A percentile compares a stretch with the other conserved stretches of the same genome.
These are phyloP conservation scores for Notodonta dromedarius DNA, from an alignment of 2,888 invertebrate species.

Conservation along the genomic window DNA sequence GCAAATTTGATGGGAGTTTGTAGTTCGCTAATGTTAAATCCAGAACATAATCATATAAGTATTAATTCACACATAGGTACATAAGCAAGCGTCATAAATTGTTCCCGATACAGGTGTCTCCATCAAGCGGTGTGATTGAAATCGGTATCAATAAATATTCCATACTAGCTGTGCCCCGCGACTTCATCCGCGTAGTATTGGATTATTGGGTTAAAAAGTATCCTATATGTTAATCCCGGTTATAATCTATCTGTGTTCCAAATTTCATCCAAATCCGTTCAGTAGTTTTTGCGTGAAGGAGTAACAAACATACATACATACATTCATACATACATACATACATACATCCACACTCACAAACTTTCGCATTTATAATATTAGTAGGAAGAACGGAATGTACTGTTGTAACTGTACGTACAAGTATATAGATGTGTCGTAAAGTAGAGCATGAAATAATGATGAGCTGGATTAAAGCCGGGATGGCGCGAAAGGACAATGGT, in stretches of 20 bases:
- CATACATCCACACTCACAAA: too few species aligned
- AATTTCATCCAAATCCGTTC: too few species aligned
- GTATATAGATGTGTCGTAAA: slow-evolving; percentile 11
- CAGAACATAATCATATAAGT: background rate
- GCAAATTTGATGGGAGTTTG: background rate
- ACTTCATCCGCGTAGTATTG: too few species aligned
- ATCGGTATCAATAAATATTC: slow-evolving; percentile 2
- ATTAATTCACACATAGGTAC: background rate
- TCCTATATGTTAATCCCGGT: too few species aligned
- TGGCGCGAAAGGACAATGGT: slow-evolving; percentile 34
- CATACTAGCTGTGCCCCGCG: too few species aligned
- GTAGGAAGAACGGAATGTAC: background rate
- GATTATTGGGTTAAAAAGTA: too few species aligned
- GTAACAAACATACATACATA: too few species aligned
- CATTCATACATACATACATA: too few species aligned
- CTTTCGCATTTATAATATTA: too few species aligned
- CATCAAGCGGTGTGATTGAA: background rate
- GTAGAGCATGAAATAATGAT: slow-evolving; percentile 31
- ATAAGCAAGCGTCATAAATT: background rate
- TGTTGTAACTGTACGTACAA: background rate
- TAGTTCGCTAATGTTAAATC: too few species aligned
- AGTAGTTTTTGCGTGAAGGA: too few species aligned
- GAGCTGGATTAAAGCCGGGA: slow-evolving; percentile 24
- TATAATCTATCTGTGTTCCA: too few species aligned
- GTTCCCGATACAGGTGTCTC: background rate